phyloP scores from a whole-genome alignment of 1,140 invertebrate genomes.

The Cotesia vestalis region DNA sequence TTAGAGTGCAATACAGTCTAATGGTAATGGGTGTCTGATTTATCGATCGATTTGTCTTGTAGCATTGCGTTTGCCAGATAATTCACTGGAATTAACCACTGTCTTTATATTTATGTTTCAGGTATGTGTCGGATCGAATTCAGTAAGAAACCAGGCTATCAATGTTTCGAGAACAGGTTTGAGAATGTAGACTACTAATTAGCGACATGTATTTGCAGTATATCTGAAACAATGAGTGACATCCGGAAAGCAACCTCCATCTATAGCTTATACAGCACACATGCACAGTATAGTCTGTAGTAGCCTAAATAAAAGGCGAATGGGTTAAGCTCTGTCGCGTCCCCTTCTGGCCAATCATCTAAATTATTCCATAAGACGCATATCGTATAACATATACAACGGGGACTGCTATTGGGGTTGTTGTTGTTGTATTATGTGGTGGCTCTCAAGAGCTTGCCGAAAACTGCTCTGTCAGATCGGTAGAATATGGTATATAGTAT shows the following conservation, averaged over 20 bases:
- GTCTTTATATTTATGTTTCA: constrained; percentile 50
- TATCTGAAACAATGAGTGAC: constrained; percentile 22
- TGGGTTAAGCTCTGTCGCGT: constrained; percentile 42
- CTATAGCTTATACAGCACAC: no score
- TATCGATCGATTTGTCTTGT: constrained; percentile 49
- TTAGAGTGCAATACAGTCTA: constrained; percentile 42
- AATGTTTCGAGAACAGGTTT: constrained; percentile 45
- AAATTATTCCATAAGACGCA: constrained; percentile 64
- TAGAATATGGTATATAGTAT: no score
- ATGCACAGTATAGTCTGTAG: no score
- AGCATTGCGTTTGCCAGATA: constrained; percentile 31
- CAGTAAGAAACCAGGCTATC: constrained; percentile 14
- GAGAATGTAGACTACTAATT: not conserved
- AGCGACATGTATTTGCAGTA: constrained; percentile 10
- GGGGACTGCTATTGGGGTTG: constrained; percentile 33
- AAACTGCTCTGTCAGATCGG: constrained; percentile 4
- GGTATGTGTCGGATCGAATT: constrained; percentile 57
- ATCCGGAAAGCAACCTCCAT: constrained; percentile 38
- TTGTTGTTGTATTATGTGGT: not conserved
- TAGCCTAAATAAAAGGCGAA: no score
- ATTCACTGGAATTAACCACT: constrained; percentile 33
- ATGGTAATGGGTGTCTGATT: constrained; percentile 60
- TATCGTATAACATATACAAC: no score
- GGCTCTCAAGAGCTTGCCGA: constrained; percentile 32
- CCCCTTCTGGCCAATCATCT: constrained; percentile 58